Conservation (phyloP, 2,797 vertebrate genomes). For the Pantherophis alleghaniensis region DNA sequence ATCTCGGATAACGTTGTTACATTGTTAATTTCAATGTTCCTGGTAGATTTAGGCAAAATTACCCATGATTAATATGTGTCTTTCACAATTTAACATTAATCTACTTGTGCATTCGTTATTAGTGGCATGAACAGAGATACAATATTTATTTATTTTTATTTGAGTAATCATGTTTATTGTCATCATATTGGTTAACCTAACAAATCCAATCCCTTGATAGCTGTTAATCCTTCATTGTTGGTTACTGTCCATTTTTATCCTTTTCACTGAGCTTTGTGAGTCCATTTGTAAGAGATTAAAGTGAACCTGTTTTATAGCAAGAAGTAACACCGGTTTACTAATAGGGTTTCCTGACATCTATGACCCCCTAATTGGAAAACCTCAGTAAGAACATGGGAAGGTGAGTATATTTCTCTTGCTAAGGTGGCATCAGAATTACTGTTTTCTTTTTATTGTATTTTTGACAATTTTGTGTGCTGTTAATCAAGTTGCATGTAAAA, state of each 20-base stretch:
- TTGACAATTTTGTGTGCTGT: background rate
- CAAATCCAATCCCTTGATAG: slow-evolving; percentile 20
- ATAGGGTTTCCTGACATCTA: slow-evolving; percentile 53
- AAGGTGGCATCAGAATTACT: background rate
- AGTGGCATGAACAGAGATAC: background rate
- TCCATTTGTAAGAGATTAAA: slow-evolving; percentile 47
- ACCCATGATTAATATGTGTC: background rate
- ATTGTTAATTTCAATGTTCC: slow-evolving; percentile 9
- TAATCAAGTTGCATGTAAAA: background rate
- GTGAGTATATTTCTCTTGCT: background rate
- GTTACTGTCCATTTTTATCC: slow-evolving; percentile 3
- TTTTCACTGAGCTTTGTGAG: slow-evolving; percentile 30
- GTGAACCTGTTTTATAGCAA: slow-evolving; percentile 35
- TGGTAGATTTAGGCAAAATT: background rate
- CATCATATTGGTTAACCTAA: slow-evolving; percentile 15
- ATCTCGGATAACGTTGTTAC: background rate
- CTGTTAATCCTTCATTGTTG: slow-evolving; percentile 15
- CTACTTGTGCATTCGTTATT: slow-evolving; percentile 9
- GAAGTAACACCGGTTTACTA: slow-evolving; percentile 39
- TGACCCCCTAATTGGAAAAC: slow-evolving; percentile 11
- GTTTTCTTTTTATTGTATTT: background rate
- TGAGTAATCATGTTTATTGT: background rate
- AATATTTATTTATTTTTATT: slow-evolving; percentile 26
- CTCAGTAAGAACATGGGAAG: slow-evolving; percentile 35
- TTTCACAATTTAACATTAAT: slow-evolving; percentile 9